phyloP scores from a whole-genome alignment of 1,140 invertebrate genomes.

The Drosophila micromelanica region DNA sequence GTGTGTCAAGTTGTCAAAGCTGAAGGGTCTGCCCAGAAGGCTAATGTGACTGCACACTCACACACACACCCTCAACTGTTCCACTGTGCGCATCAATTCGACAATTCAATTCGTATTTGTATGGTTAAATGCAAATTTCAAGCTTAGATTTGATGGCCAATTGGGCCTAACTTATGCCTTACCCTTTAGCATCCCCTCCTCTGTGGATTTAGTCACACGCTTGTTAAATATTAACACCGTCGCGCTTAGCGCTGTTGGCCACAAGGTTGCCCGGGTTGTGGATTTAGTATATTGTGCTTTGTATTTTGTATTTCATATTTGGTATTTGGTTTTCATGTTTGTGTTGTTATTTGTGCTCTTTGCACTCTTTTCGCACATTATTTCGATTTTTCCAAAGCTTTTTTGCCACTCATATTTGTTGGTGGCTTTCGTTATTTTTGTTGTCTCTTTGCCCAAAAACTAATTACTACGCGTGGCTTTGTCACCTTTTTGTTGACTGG shows the following conservation, averaged over 20 bases:
- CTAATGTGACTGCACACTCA: conserved; percentile 6
- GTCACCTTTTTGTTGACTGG: conserved; percentile 19
- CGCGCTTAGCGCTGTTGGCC: conserved; percentile 11
- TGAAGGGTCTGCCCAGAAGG: neutral
- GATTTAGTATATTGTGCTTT: conserved; percentile 11
- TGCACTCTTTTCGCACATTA: conserved; percentile 25
- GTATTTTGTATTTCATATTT: conserved; percentile 12
- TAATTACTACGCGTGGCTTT: conserved; percentile 46
- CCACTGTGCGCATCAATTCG: neutral
- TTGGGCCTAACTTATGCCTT: neutral
- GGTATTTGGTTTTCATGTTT: conserved; percentile 43
- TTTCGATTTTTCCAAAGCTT: conserved; percentile 44
- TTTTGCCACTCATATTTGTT: conserved; percentile 49
- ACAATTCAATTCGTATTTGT: neutral
- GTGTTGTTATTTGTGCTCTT: conserved; percentile 36
- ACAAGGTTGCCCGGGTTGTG: conserved; percentile 30
- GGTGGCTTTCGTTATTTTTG: conserved; percentile 8
- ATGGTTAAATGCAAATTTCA: conserved; percentile 19
- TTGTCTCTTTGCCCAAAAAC: conserved; percentile 32
- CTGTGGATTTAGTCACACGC: neutral
- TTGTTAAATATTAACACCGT: conserved; percentile 35
- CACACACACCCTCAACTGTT: neutral
- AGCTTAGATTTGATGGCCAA: conserved; percentile 9
- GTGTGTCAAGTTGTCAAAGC: conserved; percentile 24
- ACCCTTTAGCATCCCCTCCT: neutral